Conservation (phyloP, 2,888 invertebrate species). For the Tenthredo distinguenda region DNA sequence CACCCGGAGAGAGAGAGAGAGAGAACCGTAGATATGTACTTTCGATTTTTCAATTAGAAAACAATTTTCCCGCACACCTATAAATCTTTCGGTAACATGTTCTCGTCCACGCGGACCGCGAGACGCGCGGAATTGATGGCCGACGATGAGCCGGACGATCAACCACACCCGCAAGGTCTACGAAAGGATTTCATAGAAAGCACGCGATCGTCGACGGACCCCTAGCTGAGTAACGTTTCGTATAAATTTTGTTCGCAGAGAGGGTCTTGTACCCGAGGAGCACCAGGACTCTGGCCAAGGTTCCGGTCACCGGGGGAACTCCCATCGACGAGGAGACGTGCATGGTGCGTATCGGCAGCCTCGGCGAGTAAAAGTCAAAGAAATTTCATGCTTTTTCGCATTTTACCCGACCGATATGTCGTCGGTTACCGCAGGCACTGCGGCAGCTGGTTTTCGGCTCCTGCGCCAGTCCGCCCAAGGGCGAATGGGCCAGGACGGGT, state of each 20-base stretch:
- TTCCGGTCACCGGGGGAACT: slow-evolving; percentile 82
- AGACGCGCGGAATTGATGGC: slow-evolving; percentile 73
- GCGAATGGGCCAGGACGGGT: slow-evolving; percentile 86
- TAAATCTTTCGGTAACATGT: slow-evolving; percentile 60
- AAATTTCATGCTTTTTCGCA: too few species aligned
- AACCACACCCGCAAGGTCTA: slow-evolving; percentile 67
- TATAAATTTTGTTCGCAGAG: slow-evolving; percentile 78
- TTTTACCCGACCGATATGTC: too few species aligned
- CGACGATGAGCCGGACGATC: slow-evolving; percentile 69
- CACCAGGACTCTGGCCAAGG: slow-evolving; percentile 79
- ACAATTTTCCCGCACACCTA: neutral
- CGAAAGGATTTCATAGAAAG: neutral
- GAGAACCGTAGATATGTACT: neutral
- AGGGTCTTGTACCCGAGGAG: slow-evolving; percentile 83
- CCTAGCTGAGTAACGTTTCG: neutral
- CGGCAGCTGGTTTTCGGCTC: slow-evolving; percentile 84
- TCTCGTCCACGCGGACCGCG: slow-evolving; percentile 70
- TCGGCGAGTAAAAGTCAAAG: too few species aligned
- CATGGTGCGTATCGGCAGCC: slow-evolving; percentile 78
- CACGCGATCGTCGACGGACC: neutral
- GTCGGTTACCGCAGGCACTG: slow-evolving; percentile 79
- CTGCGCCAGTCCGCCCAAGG: slow-evolving; percentile 84
- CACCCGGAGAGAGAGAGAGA: neutral
- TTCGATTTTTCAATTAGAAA: slow-evolving; percentile 6
- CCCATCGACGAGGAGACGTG: slow-evolving; percentile 85